These are phyloP conservation scores for Scolopax mira DNA, from an alignment of 2,113 vertebrate species.

Conservation along the genomic window DNA sequence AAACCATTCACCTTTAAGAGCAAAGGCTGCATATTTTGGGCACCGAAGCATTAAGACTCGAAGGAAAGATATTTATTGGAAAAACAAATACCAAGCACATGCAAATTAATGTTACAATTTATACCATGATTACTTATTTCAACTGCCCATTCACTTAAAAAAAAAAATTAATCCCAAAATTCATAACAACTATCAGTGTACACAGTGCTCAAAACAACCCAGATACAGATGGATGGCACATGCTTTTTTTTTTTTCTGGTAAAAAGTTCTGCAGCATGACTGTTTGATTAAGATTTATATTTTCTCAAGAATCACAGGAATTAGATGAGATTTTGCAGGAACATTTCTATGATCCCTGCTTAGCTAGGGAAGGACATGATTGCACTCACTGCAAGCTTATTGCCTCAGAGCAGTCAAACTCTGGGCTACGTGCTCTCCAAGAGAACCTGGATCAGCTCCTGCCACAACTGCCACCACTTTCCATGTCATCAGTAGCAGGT, in stretches of 20 bases:
- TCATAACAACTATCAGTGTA: not conserved
- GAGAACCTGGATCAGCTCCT: not conserved
- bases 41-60: not conserved
- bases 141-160: not conserved
- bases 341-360: not conserved
- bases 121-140: not conserved
- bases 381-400: not conserved
- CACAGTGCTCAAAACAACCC: not conserved
- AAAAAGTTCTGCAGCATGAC: not conserved
- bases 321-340: not conserved
- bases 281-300: not conserved
- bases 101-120: not conserved
- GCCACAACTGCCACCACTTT: not conserved
- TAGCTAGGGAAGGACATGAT: not conserved
- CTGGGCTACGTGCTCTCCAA: not conserved
- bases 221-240: not conserved
- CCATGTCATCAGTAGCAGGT: rapidly evolving
- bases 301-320: not conserved
- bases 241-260: not conserved
- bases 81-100: not conserved
- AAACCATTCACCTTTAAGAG: not conserved
- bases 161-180: not conserved
- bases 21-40: not conserved
- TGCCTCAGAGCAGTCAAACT: not conserved
- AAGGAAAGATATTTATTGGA: not conserved